phyloP scores from a whole-genome alignment of 2,113 vertebrate species.

The Fulica atra region DNA sequence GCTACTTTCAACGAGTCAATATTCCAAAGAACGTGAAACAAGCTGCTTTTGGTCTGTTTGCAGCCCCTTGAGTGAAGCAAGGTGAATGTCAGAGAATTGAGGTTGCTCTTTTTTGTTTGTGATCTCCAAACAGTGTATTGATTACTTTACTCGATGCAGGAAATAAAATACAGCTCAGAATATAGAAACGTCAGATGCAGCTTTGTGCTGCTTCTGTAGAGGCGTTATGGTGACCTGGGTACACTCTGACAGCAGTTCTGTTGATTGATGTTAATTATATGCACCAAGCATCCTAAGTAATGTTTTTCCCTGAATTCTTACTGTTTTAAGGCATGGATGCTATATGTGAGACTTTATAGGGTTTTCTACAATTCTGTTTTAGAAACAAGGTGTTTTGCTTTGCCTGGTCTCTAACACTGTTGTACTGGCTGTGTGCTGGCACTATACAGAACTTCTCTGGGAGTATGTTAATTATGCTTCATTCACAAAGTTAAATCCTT shows the following conservation, averaged over 20 bases:
- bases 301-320: neutral
- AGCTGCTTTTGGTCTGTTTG: neutral
- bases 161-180: neutral
- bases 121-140: neutral
- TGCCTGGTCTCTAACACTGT: neutral
- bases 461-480: neutral
- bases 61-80: neutral
- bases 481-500: neutral
- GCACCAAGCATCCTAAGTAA: neutral
- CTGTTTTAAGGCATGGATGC: neutral
- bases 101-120: neutral
- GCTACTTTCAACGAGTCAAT: neutral
- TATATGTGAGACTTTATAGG: neutral
- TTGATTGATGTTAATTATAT: neutral
- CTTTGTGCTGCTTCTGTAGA: neutral
- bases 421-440: neutral
- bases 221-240: neutral
- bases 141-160: neutral
- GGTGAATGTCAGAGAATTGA: neutral
- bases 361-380: neutral
- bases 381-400: neutral
- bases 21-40: neutral
- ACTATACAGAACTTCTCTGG: neutral
- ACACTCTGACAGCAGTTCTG: neutral
- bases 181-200: neutral